phyloP scores from a whole-genome alignment of 2,113 vertebrate genomes.

The Channa maculata region DNA sequence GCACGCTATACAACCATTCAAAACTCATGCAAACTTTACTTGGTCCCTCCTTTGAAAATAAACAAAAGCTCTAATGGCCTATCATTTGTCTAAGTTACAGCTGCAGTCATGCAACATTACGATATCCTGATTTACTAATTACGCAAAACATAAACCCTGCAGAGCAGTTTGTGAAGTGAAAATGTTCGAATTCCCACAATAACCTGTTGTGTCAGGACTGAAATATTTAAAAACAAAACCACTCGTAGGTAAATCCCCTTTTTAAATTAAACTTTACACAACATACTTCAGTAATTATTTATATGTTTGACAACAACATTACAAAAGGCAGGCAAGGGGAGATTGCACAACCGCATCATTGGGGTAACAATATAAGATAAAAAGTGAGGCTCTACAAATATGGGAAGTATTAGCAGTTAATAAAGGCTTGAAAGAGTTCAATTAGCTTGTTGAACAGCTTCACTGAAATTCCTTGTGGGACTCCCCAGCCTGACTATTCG shows the following conservation, averaged over 20 bases:
- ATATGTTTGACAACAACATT: conserved; percentile 10
- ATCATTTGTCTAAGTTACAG: conserved; percentile 35
- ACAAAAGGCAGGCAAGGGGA: conserved; percentile 32
- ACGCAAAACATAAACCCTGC: neutral
- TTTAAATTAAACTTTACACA: neutral
- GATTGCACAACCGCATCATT: conserved; percentile 62
- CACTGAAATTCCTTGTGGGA: conserved; percentile 62
- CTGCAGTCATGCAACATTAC: conserved; percentile 20
- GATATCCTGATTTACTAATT: conserved; percentile 13
- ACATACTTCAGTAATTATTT: neutral
- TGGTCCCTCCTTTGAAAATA: conserved; percentile 55
- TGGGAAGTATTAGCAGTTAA: conserved; percentile 80
- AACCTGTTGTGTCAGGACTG: neutral
- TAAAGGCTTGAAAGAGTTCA: conserved; percentile 77
- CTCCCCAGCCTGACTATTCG: conserved; percentile 54
- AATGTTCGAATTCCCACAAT: neutral
- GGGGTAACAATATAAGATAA: conserved; percentile 63
- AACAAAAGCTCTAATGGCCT: conserved; percentile 51
- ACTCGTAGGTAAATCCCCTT: neutral
- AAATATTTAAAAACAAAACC: neutral
- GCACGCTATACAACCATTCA: conserved; percentile 63
- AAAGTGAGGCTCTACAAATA: conserved; percentile 58
- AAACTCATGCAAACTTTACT: conserved; percentile 64
- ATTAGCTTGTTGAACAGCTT: conserved; percentile 70
- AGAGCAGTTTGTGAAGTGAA: neutral